A percentile compares a stretch with the other conserved stretches of the same genome.
phyloP scores from a whole-genome alignment of 1,140 invertebrate species.

The Bilobella aurantiaca region DNA sequence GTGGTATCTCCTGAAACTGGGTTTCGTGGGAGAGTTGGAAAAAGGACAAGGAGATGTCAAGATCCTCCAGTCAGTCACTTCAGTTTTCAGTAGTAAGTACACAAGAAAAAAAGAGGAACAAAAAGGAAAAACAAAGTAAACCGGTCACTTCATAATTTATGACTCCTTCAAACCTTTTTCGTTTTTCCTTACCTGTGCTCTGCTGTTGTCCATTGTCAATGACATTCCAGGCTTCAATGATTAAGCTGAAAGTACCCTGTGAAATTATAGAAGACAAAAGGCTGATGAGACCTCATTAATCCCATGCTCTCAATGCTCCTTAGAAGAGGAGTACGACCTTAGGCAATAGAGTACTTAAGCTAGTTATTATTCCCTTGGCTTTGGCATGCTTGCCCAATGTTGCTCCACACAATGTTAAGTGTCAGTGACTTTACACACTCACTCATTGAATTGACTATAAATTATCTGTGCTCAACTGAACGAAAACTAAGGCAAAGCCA shows the following conservation, averaged over 20 bases:
- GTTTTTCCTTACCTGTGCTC: background rate
- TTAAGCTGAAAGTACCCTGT: slow-evolving; percentile 10
- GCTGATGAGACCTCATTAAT: background rate
- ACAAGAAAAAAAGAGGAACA: background rate
- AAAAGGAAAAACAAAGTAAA: background rate
- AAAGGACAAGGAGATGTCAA: slow-evolving; percentile 1
- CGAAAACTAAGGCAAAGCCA: no score
- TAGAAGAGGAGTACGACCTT: no score
- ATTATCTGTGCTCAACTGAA: no score
- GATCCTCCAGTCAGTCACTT: background rate
- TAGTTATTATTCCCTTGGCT: no score
- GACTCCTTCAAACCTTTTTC: no score
- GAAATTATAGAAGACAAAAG: background rate
- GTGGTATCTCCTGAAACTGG: background rate
- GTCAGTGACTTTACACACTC: no score
- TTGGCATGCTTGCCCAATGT: no score
- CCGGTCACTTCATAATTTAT: background rate
- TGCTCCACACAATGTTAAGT: no score
- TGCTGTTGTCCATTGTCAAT: background rate
- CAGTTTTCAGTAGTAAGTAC: no score
- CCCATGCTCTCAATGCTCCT: background rate
- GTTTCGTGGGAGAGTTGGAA: background rate
- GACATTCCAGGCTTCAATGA: slow-evolving; percentile 10
- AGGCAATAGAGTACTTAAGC: no score
- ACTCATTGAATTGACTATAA: no score